These are phyloP conservation scores for Boloria euphrosyne DNA, from an alignment of 2,888 invertebrate genomes.

Conservation along the genomic window DNA sequence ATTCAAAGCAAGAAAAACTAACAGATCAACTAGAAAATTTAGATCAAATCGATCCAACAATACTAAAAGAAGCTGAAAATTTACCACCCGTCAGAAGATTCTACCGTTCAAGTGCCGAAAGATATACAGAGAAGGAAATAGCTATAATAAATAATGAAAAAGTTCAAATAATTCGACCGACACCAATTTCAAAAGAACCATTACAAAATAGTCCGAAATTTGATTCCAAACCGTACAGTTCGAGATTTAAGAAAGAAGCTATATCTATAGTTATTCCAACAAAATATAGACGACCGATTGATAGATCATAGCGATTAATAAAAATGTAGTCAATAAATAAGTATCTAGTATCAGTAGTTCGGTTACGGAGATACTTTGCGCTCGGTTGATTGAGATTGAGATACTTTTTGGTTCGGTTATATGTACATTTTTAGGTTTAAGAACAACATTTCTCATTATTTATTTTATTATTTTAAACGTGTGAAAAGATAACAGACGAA, in stretches of 20 bases:
- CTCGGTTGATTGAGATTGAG: conserved; percentile 14
- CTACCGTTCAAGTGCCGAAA: conserved; percentile 72
- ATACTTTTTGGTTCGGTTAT: conserved; percentile 13
- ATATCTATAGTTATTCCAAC: conserved; percentile 43
- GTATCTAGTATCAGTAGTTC: conserved; percentile 19
- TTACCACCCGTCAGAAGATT: conserved; percentile 62
- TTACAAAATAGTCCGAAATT: neutral
- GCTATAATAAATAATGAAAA: conserved; percentile 66
- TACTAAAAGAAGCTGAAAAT: conserved; percentile 49
- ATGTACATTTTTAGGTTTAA: neutral
- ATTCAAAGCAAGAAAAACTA: conserved; percentile 57
- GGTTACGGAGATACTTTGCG: conserved; percentile 34
- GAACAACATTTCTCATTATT: too few relatives aligned
- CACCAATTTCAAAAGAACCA: neutral
- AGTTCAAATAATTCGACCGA: conserved; percentile 70
- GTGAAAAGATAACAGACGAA: too few relatives aligned
- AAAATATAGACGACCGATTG: conserved; percentile 46
- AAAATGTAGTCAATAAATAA: conserved; percentile 66
- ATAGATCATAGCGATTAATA: conserved; percentile 59
- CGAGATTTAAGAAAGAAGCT: conserved; percentile 55
- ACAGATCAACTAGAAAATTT: conserved; percentile 61
- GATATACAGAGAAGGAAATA: conserved; percentile 56
- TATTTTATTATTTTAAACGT: too few relatives aligned
- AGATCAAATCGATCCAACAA: conserved; percentile 51
- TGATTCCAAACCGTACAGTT: conserved; percentile 53